Evolutionary conservation across 2,888 invertebrate species (phyloP), one percentile per base, ranked within the genome.

Genomic region (Rhagium mordax): DNA sequence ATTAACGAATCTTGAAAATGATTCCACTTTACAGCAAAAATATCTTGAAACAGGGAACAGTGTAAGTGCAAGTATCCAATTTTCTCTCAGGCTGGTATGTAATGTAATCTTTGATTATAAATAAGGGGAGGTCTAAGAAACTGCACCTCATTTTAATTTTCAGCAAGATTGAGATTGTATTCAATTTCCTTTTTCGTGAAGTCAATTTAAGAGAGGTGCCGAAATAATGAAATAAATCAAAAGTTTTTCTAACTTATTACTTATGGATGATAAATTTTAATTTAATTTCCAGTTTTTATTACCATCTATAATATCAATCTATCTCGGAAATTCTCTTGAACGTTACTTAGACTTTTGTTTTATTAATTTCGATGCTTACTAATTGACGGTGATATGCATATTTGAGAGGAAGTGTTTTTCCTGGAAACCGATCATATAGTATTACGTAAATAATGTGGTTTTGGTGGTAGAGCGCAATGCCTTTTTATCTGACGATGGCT

Each of bases 161-260:
- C 78, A 67, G 61, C 73, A 77, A 81, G 76, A 81, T 80, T 81
- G 78, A 81, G 76, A 81, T 79, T 81, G 78, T 79, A 76, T 81
- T 81, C 81, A 80, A 81, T 81, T 81, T 81, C 81, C 81, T 79
- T 73, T 76, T 74, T 72, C 71, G 73, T 75, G 77, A 79, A 80
- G 79, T 79, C 81, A 81, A 81, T 81, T 81, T 81, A 74, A 72
- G 78, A 73, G 74, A 77, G 77, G 79, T 79, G 79, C 74, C 78
- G 70, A 74, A 76, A 78, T 81, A 81, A 81, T 76, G 71, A 74
- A 76, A 78, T 81, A 81, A 81, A 81, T 81, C 79, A 81, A 71
- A 74, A 69, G 68, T 72, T 72, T 72, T 72, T 72, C 64, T 62
- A 62, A 72, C 72, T 72, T 72, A 72, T 72, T 69, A 68, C 72